Evolutionary conservation across 35 echinoderm and acorn worm species (phyloP), one percentile per base, ranked within the genome.

Genomic region (Apostichopus californicus): DNA sequence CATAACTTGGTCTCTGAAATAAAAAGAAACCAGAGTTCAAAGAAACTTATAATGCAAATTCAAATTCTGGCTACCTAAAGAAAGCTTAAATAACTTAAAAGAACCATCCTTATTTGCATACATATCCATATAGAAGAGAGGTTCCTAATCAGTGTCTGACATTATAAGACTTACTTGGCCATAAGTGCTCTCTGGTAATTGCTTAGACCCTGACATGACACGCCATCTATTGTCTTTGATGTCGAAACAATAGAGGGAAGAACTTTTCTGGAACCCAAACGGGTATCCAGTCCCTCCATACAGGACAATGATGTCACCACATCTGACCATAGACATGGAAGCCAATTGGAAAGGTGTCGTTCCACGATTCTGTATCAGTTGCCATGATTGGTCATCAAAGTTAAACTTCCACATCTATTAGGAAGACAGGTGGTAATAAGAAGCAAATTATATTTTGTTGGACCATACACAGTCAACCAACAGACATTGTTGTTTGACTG

Each of bases 251-350:
- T 83, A 95, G 26, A 99, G 59, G 5, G 90, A 70, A 26, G 96
- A 92, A 28, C 91, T 95, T 58, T 81, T 96, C 56, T 87, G 88
- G 57, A 88, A 91, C 7, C 97, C 97, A 90, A 99, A 99, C 18
- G 97, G 97, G 77, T 79, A 99, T 5, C 97, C 95, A 7, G 97
- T 99, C 11, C 97, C 97, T 9, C 97, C 97, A 86, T 93, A 99
- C 61, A 99, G 88, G 23, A 99, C 23, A 21, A 99, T 94, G 7
- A 90, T 88, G 56, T 83, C 65, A 13, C 97, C 95, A 71, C 70
- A 90, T 60, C 86, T 78, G 8, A 94, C 25, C 87, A 96, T 96
- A 6, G 97, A 96, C 97, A 98, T 98, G 9, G 97, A 98, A 5
- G 97, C 97, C n/a, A 98, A 81, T 57, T 94, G 90, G 60, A 86